Evolutionary conservation across 2,113 vertebrate genomes (phyloP), one percentile per base, ranked within the genome.

Genomic region (Myrmecophaga tridactyla): DNA sequence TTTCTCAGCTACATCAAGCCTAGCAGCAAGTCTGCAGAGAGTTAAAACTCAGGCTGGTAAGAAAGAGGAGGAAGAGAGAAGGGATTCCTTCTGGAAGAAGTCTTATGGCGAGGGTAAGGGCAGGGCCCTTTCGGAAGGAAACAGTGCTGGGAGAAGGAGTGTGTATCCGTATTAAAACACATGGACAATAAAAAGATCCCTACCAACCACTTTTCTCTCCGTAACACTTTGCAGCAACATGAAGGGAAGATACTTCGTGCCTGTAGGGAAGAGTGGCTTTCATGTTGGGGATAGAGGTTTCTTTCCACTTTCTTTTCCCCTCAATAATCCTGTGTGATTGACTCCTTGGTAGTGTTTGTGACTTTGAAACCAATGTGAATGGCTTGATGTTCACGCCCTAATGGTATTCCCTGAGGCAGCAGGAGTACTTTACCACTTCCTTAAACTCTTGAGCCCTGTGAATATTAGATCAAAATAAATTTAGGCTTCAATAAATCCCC

Each of bases 401-500:
- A 20, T 7, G 8, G 73, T 17, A 14, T 6, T 43, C 41, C 36
- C 77, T 1, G 14, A 41, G 63, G 84, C 39, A 29, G 31, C 4
- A 1, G 11, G 14, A 60, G n/a, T 7, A 53, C 58, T 65, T n/a
- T 23, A 23, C 21, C 41, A 63, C 39, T 93, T 91, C 90, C 96
- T 93, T 81, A 91, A 96, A 96, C 92, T 97, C 95, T 46, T 17
- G 36, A 73, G 86, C 67, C n/a, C 84, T 70, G 86, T 92, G 96
- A 97, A 90, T 92, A 80, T 94, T 82, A 92, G 7, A 98, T 98
- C 97, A 97, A 96, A 97, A 88, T 92, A 93, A 96, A 92, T 94
- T 97, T 91, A 97, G 96, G 95, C 97, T 96, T 96, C 96, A 97
- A 76, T 95, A 97, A 96, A 96, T 97, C 58, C 88, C 80, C 84